A percentile compares a stretch with the other conserved stretches of the same genome.
phyloP scores from a whole-genome alignment of 2,888 invertebrate species.

The Nephrotoma guestfalica region DNA sequence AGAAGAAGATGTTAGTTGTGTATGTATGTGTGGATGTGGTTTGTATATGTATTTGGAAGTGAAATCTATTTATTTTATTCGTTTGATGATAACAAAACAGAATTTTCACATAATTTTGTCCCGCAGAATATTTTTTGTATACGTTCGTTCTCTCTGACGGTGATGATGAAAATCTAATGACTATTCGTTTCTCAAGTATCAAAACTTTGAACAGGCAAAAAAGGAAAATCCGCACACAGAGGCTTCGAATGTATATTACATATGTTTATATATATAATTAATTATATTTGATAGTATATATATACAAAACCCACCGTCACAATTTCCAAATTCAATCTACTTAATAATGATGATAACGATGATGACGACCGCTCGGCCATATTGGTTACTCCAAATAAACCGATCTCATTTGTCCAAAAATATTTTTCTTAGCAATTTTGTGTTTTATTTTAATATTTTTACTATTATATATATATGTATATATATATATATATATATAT shows the following conservation, averaged over 20 bases:
- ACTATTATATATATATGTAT: neutral
- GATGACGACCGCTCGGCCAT: constrained; percentile 34
- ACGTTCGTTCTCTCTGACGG: neutral
- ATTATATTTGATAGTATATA: neutral
- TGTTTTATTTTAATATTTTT: neutral
- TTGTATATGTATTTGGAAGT: neutral
- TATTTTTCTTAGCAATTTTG: neutral
- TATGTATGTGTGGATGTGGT: neutral
- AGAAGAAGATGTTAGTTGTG: neutral
- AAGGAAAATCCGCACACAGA: neutral
- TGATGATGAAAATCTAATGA: neutral
- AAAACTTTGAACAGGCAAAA: neutral
- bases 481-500: neutral
- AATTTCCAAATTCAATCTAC: constrained; percentile 28
- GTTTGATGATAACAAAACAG: neutral
- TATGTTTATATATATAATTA: neutral
- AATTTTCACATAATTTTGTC: neutral
- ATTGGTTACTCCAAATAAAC: constrained; percentile 34
- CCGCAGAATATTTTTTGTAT: neutral
- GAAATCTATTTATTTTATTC: neutral
- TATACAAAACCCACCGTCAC: constrained; percentile 28
- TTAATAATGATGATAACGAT: constrained; percentile 22
- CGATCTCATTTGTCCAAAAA: constrained; percentile 30
- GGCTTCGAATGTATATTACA: neutral
- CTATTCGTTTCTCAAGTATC: neutral